Evolutionary conservation across 2,888 invertebrate genomes (phyloP), one percentile per base, ranked within the genome.

Genomic region (Caenorhabditis auriculariae): DNA sequence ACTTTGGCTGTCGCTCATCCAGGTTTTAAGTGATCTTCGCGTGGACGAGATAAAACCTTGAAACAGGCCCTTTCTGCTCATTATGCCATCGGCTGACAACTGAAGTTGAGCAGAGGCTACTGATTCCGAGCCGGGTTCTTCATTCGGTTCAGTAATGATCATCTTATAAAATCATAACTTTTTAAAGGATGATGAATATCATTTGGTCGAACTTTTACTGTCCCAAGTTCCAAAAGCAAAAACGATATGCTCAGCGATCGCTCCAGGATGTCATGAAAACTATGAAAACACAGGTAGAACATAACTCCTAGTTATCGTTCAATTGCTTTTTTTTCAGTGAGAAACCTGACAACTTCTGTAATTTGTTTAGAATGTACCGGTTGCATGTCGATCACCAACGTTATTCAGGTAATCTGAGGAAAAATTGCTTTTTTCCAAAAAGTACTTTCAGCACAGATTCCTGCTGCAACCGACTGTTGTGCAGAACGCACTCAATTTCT

Each of bases 381-480:
- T 28, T 69, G 69, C 35, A 69, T 69, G 69, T 54, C 59, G 2
- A 42, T 66, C 4, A 69, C 69, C 3, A 69, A 69, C 38, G 54
- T 69, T 3, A 44, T 69, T 26, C 66, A 66, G 43, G 55, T 55
- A 37, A 12, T 9, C 57, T n/a, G 6, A 28, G 17, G 17, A 32
- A 32, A 12, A 9, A n/a, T 32, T 32, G n/a, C 9, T 32, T 32
- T n/a, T 32, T 32, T 4, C 4, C 17, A 17, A n/a, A 3, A 32
- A 3, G 29, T 9, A 17, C 28, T 21, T 49, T 9, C 39, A 57
- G 57, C 50, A 66, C 42, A 65, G 62, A 35, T 41, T 66, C n/a
- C 45, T 69, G 21, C 45, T 69, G 4, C 62, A 58, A 54, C 51
- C 46, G 23, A 19, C 19, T 6, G 51, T 57, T 38, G 45, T 58